Percentiles rank a stretch among this genome's conserved stretches.
These are phyloP conservation scores for Shinisaurus crocodilurus DNA, from an alignment of 2,113 vertebrate genomes.

Conservation along the genomic window DNA sequence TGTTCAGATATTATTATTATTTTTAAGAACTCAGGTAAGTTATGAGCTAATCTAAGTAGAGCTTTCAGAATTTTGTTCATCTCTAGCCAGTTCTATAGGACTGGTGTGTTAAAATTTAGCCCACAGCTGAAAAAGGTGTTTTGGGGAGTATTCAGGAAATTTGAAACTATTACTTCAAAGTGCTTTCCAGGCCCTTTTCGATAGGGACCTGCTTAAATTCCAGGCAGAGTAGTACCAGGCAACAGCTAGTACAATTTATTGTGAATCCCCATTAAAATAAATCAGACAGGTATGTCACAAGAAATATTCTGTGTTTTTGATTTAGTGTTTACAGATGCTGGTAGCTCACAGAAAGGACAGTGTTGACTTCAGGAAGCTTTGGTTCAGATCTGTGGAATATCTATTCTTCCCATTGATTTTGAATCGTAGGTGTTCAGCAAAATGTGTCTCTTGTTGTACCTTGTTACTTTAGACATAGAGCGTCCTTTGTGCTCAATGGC, in stretches of 20 bases:
- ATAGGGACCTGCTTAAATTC: background rate
- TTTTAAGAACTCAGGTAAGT: background rate
- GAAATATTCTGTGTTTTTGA: background rate
- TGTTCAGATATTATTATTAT: background rate
- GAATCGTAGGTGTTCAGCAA: background rate
- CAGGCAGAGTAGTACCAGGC: background rate
- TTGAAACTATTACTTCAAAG: background rate
- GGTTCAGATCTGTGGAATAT: background rate
- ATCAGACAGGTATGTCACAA: background rate
- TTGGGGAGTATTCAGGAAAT: too few relatives aligned
- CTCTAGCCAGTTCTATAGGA: background rate
- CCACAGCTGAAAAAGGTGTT: background rate
- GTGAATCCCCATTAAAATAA: background rate
- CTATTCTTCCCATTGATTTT: background rate
- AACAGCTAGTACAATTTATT: background rate
- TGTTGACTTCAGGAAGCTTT: background rate
- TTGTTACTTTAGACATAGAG: background rate
- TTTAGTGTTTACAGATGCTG: background rate
- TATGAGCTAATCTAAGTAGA: background rate
- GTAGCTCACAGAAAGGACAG: background rate
- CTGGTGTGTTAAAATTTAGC: background rate
- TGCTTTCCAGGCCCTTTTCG: background rate
- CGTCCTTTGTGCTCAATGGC: background rate
- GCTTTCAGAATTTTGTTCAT: background rate
- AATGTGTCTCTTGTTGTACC: background rate